phyloP scores from a whole-genome alignment of 2,113 vertebrate genomes.

The Acanthochromis polyacanthus region DNA sequence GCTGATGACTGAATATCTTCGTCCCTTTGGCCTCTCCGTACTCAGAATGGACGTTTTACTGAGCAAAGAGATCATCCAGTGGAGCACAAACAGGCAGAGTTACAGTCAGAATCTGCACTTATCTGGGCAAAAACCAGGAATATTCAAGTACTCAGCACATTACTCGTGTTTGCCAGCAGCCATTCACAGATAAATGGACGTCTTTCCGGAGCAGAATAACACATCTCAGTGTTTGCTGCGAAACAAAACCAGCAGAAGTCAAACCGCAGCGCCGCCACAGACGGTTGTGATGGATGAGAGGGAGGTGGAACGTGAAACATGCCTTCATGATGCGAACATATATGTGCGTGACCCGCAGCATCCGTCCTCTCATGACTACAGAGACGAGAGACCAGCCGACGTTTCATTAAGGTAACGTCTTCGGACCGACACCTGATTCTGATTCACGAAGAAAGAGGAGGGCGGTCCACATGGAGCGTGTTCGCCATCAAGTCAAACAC shows the following conservation, averaged over 20 bases:
- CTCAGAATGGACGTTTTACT: not conserved
- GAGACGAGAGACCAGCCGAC: conserved; percentile 56
- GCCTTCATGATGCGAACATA: conserved; percentile 13
- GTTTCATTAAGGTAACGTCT: conserved; percentile 64
- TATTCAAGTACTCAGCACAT: conserved; percentile 6
- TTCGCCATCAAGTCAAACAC: too few species aligned
- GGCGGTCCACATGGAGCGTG: conserved; percentile 5
- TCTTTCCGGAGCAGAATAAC: conserved; percentile 1
- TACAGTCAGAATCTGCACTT: not conserved
- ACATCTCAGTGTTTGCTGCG: not conserved
- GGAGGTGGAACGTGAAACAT: conserved; percentile 33
- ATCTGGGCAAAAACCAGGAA: not conserved
- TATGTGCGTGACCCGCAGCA: conserved; percentile 43
- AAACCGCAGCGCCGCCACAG: not conserved
- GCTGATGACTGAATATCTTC: not conserved
- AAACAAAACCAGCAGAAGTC: not conserved
- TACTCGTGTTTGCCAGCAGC: not conserved
- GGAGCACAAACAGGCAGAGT: not conserved
- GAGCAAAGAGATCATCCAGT: too few species aligned
- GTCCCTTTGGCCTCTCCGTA: not conserved
- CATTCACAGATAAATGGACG: not conserved
- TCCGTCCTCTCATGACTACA: conserved; percentile 60
- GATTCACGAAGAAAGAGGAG: conserved; percentile 47
- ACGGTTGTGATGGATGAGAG: conserved; percentile 27
- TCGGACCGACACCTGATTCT: conserved; percentile 44